A percentile compares a stretch with the other conserved stretches of the same genome.
phyloP scores from a whole-genome alignment of 1,140 invertebrate species.

The Parapsyche elsis region DNA sequence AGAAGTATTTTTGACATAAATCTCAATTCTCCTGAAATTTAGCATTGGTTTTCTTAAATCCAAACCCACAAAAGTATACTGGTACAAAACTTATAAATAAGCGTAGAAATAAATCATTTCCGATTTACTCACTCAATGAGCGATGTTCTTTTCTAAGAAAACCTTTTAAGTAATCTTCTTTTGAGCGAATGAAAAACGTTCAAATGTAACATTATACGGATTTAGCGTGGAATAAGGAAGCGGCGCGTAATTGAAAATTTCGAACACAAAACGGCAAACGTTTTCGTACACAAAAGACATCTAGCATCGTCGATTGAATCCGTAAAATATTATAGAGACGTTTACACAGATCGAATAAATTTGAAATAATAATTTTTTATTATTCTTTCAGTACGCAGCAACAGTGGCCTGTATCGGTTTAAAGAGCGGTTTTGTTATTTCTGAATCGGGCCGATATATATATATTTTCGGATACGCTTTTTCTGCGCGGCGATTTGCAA shows the following conservation, averaged over 20 bases:
- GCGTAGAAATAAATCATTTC: neutral
- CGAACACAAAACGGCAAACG: neutral
- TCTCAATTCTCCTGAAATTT: too few relatives aligned
- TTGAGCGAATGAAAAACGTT: constrained; percentile 7
- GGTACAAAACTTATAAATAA: neutral
- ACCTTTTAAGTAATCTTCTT: constrained; percentile 7
- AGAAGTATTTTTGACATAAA: too few relatives aligned
- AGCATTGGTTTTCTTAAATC: too few relatives aligned
- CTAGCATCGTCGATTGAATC: neutral
- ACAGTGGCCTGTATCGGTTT: too few relatives aligned
- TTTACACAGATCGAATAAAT: neutral
- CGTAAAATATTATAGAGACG: neutral
- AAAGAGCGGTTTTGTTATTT: too few relatives aligned
- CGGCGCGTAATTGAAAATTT: neutral
- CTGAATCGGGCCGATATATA: neutral
- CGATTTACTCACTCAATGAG: neutral
- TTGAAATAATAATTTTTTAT: neutral
- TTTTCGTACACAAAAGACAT: neutral
- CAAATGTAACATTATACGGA: constrained; percentile 4
- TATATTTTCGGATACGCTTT: neutral
- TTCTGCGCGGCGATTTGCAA: constrained; percentile 3
- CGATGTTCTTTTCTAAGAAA: neutral
- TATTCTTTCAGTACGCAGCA: too few relatives aligned
- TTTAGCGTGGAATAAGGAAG: neutral
- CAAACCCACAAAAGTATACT: too few relatives aligned